A percentile compares a stretch with the other conserved stretches of the same genome.
Conservation (phyloP, 2,113 vertebrate genomes). For the Rhabdomys dilectus region DNA sequence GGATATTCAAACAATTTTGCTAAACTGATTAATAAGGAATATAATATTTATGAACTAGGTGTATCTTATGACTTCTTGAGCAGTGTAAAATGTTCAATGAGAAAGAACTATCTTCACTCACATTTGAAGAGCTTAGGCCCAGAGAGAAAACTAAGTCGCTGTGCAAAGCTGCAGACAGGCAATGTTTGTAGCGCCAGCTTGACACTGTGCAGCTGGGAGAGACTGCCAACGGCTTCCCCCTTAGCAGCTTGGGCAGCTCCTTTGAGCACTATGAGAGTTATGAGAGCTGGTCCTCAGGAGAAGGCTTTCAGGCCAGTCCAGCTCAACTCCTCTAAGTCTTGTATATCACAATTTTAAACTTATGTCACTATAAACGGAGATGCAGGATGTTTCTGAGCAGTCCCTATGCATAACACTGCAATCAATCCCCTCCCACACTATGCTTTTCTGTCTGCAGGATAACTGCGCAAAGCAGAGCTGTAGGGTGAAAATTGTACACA, state of each 20-base stretch:
- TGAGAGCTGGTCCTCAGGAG: background rate
- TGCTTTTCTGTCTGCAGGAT: background rate
- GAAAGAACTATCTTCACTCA: slow-evolving; percentile 18
- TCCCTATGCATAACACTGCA: background rate
- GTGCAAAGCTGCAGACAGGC: background rate
- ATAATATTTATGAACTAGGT: slow-evolving; percentile 7
- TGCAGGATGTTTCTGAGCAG: background rate
- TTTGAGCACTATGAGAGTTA: background rate
- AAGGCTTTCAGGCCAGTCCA: background rate
- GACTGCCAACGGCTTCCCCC: background rate
- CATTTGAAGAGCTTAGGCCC: slow-evolving; percentile 17
- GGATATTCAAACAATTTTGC: slow-evolving; percentile 19
- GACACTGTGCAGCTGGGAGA: background rate
- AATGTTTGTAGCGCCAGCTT: background rate
- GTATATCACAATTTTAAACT: background rate
- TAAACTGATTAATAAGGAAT: slow-evolving; percentile 34
- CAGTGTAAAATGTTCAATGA: slow-evolving; percentile 42
- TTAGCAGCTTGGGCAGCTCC: background rate
- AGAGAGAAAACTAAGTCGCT: slow-evolving; percentile 47
- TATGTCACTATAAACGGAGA: background rate
- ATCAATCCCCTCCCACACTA: background rate
- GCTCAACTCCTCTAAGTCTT: background rate
- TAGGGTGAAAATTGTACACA: background rate
- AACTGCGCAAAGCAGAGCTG: background rate
- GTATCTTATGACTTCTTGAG: slow-evolving; percentile 51